These are phyloP conservation scores for Drosophila ustulata DNA, from an alignment of 2,888 invertebrate species.

Conservation along the genomic window DNA sequence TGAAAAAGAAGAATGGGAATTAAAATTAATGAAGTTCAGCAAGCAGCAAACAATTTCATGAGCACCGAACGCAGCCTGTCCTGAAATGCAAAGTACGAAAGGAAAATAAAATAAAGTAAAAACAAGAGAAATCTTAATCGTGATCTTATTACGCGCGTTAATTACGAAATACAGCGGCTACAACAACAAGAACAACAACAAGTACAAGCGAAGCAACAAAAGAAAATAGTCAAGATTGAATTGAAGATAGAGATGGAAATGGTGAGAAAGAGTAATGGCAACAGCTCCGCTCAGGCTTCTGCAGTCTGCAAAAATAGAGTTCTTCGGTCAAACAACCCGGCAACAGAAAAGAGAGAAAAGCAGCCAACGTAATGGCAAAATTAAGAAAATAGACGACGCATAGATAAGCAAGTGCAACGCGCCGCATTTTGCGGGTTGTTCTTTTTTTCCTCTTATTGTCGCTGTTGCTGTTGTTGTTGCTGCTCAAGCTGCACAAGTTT, in stretches of 20 bases:
- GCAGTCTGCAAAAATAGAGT: constrained; percentile 62
- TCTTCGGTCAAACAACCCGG: constrained; percentile 32
- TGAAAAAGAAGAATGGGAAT: constrained; percentile 47
- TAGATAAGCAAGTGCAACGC: constrained; percentile 74
- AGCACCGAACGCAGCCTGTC: constrained; percentile 18
- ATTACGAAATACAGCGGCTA: constrained; percentile 74
- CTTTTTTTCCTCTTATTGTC: constrained; percentile 11
- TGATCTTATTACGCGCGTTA: constrained; percentile 83
- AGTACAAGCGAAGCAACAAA: constrained; percentile 15
- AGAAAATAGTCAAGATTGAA: background rate
- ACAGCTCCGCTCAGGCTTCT: constrained; percentile 28
- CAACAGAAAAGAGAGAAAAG: background rate
- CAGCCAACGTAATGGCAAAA: constrained; percentile 45
- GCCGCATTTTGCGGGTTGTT: constrained; percentile 50
- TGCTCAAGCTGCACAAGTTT: constrained; percentile 50
- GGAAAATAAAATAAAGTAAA: constrained; percentile 10
- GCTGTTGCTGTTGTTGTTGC: constrained; percentile 16
- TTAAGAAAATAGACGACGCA: constrained; percentile 67
- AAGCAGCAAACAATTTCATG: constrained; percentile 29
- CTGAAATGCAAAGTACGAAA: constrained; percentile 18
- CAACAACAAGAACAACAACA: constrained; percentile 24
- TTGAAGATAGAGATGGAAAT: background rate
- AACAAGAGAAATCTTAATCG: constrained; percentile 73
- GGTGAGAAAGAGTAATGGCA: constrained; percentile 29
- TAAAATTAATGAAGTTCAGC: constrained; percentile 73